Evolutionary conservation across 2,888 invertebrate species (phyloP), one percentile per base, ranked within the genome.

Genomic region (Phortica magna): DNA sequence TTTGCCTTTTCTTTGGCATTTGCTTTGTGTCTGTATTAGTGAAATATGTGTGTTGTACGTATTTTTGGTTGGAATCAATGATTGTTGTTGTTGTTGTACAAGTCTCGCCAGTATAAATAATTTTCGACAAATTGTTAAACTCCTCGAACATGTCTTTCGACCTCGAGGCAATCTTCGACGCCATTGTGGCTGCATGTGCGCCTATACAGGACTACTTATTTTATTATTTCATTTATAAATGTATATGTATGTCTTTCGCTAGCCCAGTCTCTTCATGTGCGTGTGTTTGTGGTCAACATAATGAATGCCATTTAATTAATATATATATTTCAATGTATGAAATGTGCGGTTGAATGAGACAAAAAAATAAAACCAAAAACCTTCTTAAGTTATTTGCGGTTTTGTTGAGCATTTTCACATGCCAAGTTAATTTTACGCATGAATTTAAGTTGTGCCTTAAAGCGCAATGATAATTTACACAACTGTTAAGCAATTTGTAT

Each of bases 81-180:
- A 65, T 65, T 39, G 59, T n/a, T 17, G 22, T n/a, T 17, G 22
- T 65, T 5, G 41, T 39, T 39, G 65, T 22, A 22, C n/a, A 61
- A 65, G 41, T 65, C 39, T 41, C 41, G 14, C 39, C 41, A 14
- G 39, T 14, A 65, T 65, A 65, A 65, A 65, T 65, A 65, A 65
- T 65, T 65, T 65, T 65, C 65, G 65, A 41, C 41, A 65, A 65
- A 31, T 61, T 19, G 61, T 61, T 61, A 19, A 61, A 61, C 61
- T 61, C 48, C 48, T 48, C 61, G 19, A 61, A 61, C 61, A n/a
- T 19, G 61, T 17, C 61, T 61, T 61, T 61, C 61, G 61, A 61
- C 61, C 61, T 19, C n/a, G 19, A n/a, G 61, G 10, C 61, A 17
- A 19, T 17, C n/a, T 22, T 61, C 61, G 61, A 22, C 61, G 61